Percentiles rank a stretch among this genome's conserved stretches.
These are phyloP conservation scores for Microdon myrmicae DNA, from an alignment of 2,888 invertebrate genomes.

Conservation along the genomic window DNA sequence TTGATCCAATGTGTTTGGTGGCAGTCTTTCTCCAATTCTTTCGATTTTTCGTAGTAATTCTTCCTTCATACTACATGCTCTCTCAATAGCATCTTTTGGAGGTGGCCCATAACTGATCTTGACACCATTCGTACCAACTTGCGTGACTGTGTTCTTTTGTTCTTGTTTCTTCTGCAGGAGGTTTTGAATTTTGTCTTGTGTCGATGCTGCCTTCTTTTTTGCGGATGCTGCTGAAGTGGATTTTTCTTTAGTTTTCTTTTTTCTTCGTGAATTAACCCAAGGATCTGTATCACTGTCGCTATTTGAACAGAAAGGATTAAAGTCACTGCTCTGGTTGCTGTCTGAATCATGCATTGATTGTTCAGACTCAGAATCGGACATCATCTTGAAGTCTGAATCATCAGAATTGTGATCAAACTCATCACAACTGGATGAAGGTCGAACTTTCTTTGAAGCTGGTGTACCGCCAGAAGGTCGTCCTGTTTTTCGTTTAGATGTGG, in stretches of 20 bases:
- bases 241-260: constrained; percentile 67
- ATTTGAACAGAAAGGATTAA: constrained; percentile 91
- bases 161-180: constrained; percentile 70
- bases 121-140: constrained; percentile 63
- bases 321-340: constrained; percentile 80
- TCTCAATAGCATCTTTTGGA: constrained; percentile 85
- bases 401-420: constrained; percentile 68
- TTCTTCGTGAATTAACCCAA: constrained; percentile 79
- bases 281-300: constrained; percentile 86
- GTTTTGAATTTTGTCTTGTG: constrained; percentile 83
- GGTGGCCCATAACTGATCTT: constrained; percentile 69
- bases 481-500: constrained; percentile 60
- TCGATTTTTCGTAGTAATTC: constrained; percentile 88
- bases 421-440: constrained; percentile 73
- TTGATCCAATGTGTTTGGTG: constrained; percentile 98
- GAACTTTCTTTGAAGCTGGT: constrained; percentile 63
- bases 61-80: constrained; percentile 92
- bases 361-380: constrained; percentile 65
- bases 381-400: constrained; percentile 63
- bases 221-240: constrained; percentile 38
- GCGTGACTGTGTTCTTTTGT: constrained; percentile 62
- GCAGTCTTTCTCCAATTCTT: constrained; percentile 84
- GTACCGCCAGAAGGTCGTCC: constrained; percentile 25
- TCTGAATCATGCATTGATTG: constrained; percentile 69
- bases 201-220: constrained; percentile 68